phyloP scores from a whole-genome alignment of 2,888 invertebrate species.

The Eupithecia abbreviata region DNA sequence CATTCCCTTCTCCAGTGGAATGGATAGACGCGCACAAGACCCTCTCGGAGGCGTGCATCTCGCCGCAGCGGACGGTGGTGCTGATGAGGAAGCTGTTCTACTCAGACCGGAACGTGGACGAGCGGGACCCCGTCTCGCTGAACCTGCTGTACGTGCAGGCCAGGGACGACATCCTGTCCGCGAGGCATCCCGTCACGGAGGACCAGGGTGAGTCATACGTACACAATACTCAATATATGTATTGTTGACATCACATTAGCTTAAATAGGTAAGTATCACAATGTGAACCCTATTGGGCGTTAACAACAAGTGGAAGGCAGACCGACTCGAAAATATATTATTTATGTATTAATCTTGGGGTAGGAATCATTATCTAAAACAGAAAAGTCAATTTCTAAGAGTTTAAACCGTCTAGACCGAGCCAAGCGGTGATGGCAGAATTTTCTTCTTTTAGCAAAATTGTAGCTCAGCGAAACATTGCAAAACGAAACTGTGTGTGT shows the following conservation, averaged over 20 bases:
- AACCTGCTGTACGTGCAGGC: constrained; percentile 99
- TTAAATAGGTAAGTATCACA: no score
- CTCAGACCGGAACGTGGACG: constrained; percentile 99
- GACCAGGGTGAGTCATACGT: constrained; percentile 86
- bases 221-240: no score
- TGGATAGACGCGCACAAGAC: constrained; percentile 99
- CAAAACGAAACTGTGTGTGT: no score
- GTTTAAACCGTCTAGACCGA: no score
- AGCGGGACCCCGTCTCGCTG: constrained; percentile 97
- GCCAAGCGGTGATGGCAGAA: no score
- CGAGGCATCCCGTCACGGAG: constrained; percentile 97
- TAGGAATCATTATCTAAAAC: no score
- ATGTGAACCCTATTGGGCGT: no score
- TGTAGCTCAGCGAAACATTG: not conserved
- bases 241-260: no score
- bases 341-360: no score
- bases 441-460: not conserved
- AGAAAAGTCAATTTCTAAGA: no score
- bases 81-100: constrained; percentile 97
- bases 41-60: constrained; percentile 96
- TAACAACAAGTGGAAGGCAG: no score
- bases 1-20: constrained; percentile 85
- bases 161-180: constrained; percentile 96
- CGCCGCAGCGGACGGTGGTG: constrained; percentile 94
- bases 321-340: no score